These are phyloP conservation scores for Jaculus jaculus DNA, from an alignment of 2,113 vertebrate species.

Conservation along the genomic window DNA sequence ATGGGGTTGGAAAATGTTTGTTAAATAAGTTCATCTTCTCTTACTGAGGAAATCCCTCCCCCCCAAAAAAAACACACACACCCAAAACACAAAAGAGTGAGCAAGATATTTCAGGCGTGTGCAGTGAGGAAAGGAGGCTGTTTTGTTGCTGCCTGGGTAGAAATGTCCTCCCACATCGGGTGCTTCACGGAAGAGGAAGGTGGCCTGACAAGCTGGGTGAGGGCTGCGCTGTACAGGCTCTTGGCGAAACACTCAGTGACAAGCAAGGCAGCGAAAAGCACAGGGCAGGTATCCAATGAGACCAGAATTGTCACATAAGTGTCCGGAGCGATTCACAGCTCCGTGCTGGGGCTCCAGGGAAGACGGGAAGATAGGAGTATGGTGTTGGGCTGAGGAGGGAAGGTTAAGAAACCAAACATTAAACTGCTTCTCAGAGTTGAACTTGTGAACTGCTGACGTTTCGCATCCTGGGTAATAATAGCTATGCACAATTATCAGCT, in stretches of 20 bases:
- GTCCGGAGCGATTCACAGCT: not conserved
- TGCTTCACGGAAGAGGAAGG: not conserved
- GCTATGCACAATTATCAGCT: conserved; percentile 45
- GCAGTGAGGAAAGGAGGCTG: conserved; percentile 52
- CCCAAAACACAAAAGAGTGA: conserved; percentile 77
- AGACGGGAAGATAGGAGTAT: not conserved
- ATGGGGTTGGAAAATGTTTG: conserved; percentile 77
- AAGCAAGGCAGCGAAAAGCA: not conserved
- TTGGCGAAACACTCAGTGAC: not conserved
- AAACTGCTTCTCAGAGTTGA: conserved; percentile 56
- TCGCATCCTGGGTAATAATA: conserved; percentile 39
- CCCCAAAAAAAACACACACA: too few species aligned
- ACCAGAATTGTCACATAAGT: not conserved
- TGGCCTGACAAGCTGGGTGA: too few species aligned
- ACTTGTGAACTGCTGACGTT: conserved; percentile 27
- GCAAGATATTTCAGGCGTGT: conserved; percentile 71
- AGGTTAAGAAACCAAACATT: conserved; percentile 39
- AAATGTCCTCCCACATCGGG: not conserved
- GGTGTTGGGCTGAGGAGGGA: not conserved
- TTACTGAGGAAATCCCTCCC: conserved; percentile 68
- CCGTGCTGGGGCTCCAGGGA: not conserved
- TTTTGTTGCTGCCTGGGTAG: conserved; percentile 50
- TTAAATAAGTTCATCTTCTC: conserved; percentile 76
- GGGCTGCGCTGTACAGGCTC: not conserved
- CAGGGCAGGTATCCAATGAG: not conserved